Base-by-base conservation (phyloP, 2,113 vertebrate genomes). In the Corvus cornix region DNA sequence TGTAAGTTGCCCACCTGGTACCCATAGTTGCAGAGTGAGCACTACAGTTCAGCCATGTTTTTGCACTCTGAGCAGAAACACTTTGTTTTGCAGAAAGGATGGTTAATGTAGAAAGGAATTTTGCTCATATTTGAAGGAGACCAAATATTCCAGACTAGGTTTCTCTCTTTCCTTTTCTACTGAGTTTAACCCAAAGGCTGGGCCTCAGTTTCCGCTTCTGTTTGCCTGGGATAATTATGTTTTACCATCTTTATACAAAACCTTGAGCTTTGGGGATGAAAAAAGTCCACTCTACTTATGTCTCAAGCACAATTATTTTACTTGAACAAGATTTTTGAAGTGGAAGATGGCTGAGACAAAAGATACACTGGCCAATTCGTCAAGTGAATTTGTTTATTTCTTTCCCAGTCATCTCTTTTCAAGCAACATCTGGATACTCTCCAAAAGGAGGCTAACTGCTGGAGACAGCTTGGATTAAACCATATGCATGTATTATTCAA, bases 321-420 rank as follows among this genome's bases (percentile, higher is more conserved):
- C 70, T 72, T 73, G 41, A 85, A 72, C 20, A 79, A 89, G 39
- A 39, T 53, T 76, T 94, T 88, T 6, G 2, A 79, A 93, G 51
- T 53, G 62, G 37, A 81, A 67, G 49, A 84, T 44, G 22, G 43
- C 70, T 18, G 43, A 93, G 35, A 72, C n/a, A 78, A 90, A 93
- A 92, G 60, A 63, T 67, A 63, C 0, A 0, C 58, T 73, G 76
- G 64, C 37, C 68, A 66, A 86, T 72, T 87, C 0, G 0, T 90
- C 88, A 90, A 92, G 31, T 48, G 49, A 86, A 78, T 75, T 81
- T 70, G 79, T 92, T 93, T 93, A 69, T 80, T 96, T 78, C 79
- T 92, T 90, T 88, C 82, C 43, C 30, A 73, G 81, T 66, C 81
- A 80, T 89, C 39, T 58, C 75, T 85, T 95, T 84, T 59, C 91